phyloP scores from a whole-genome alignment of 2,797 vertebrate species.

The Crenuchus spilurus region DNA sequence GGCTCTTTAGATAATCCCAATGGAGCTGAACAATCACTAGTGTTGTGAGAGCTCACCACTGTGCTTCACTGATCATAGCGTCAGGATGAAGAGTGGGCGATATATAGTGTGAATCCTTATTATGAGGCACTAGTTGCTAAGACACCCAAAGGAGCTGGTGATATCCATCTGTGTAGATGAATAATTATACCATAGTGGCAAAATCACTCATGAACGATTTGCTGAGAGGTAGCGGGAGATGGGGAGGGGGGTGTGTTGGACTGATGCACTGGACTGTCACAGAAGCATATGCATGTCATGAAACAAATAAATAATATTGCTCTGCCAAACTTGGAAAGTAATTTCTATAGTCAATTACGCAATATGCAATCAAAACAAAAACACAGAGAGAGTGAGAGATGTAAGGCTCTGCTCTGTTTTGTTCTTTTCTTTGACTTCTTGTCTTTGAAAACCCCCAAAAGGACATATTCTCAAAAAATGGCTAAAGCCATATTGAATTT shows the following conservation, averaged over 20 bases:
- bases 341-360: conserved; percentile 13
- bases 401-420: background rate
- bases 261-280: conserved; percentile 54
- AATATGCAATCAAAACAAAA: background rate
- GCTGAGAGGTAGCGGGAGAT: conserved; percentile 42
- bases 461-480: background rate
- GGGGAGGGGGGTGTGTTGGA: conserved; percentile 52
- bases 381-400: background rate
- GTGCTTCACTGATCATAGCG: conserved; percentile 15
- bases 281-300: conserved; percentile 57
- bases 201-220: conserved; percentile 72
- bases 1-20: background rate
- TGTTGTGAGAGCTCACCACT: conserved; percentile 55
- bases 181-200: conserved; percentile 72
- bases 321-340: conserved; percentile 47
- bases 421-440: too few relatives aligned
- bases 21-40: conserved; percentile 32
- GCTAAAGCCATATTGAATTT: background rate
- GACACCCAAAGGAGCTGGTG: conserved; percentile 68
- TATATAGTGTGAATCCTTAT: conserved; percentile 49
- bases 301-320: conserved; percentile 65
- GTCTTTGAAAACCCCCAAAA: too few relatives aligned
- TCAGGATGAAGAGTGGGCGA: conserved; percentile 44
- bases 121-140: conserved; percentile 75
- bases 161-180: conserved; percentile 63